Conservation (phyloP, 2,113 vertebrate species). For the Rhipidura dahli region DNA sequence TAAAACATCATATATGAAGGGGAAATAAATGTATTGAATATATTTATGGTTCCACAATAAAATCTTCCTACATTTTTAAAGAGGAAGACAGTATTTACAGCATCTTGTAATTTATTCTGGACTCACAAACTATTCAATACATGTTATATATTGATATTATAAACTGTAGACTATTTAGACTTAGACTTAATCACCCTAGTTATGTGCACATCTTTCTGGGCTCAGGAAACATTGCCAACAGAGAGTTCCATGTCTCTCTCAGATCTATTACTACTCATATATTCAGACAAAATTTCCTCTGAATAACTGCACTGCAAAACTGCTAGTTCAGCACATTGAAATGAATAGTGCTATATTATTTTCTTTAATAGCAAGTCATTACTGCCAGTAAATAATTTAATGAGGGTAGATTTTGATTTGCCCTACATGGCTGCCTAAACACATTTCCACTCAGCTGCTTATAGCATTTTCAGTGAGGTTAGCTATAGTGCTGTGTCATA, state of each 20-base stretch:
- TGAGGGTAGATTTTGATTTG: background rate
- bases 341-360: background rate
- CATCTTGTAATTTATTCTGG: background rate
- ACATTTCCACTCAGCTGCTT: background rate
- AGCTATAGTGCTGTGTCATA: background rate
- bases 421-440: background rate
- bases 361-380: background rate
- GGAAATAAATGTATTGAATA: background rate
- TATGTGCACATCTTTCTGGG: background rate
- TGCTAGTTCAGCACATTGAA: background rate
- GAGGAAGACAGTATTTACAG: background rate
- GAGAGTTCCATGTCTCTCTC: background rate
- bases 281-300: background rate
- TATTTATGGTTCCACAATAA: conserved; percentile 5
- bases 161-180: conserved; percentile 3
- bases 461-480: background rate
- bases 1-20: background rate
- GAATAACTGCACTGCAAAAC: background rate
- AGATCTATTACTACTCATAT: background rate
- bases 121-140: background rate
- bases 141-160: background rate
- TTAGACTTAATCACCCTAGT: background rate
- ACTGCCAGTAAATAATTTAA: background rate
- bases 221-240: background rate
- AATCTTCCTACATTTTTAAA: background rate